Evolutionary conservation across 92 coral and sea anemone genomes (phyloP), one percentile per base, ranked within the genome.

Genomic region (Muricea muricata): DNA sequence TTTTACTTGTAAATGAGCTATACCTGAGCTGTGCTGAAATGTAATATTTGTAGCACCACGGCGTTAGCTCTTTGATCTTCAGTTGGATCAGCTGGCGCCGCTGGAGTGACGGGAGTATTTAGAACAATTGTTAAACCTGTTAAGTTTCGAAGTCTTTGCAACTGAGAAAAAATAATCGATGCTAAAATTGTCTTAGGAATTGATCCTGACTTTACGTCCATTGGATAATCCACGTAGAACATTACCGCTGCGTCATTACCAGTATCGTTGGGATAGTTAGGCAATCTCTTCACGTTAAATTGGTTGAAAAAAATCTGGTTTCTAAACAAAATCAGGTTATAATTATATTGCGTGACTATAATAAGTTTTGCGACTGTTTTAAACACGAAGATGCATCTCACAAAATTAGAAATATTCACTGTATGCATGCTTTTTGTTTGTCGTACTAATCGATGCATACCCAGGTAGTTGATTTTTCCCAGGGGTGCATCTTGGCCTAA

Each of bases 241-340:
- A 35, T 77, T 54, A 77, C 32, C 3, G 56, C 20, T 7, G 82
- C 82, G 39, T 77, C 48, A 35, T 21, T 30, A n/a, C 69, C 82
- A 5, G 20, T 32, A 55, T 77, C 42, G 1, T 9, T 13, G 1
- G 82, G 82, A n/a, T 26, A 77, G n/a, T 70, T 70, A 6, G 67
- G 82, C 8, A 77, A 6, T 26, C 82, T 68, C 11, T 77, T 58
- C 3, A 77, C 82, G 18, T 11, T 26, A 3, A 21, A 0, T 14
- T 33, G 17, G 46, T 57, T 57, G 31, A 77, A 57, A 30, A 77
- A 20, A 8, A 77, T 28, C 41, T 77, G 69, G 61, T 57, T 77
- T 37, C 82, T 77, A 33, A 8, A 77, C 3, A 54, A 31, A 34
- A 29, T n/a, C n/a, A n/a, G n/a, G n/a, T n/a, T n/a, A n/a, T n/a